Evolutionary conservation across 2,888 invertebrate genomes (phyloP).

Genomic region (Thysanoteuthis rhombus): DNA sequence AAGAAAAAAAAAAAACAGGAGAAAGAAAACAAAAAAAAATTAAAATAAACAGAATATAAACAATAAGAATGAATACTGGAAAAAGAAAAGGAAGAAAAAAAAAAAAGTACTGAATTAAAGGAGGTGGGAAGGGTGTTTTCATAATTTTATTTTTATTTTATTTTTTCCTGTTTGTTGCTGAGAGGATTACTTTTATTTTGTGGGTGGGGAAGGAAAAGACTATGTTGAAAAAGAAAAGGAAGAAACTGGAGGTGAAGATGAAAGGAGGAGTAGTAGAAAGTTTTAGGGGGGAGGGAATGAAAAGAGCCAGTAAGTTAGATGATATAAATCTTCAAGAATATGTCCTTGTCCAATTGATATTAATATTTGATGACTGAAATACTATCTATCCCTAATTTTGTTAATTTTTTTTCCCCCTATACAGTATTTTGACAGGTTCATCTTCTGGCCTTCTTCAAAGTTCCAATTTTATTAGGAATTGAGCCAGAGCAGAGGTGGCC

Average conservation of each 20-base stretch:
- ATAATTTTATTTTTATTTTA: too few relatives aligned
- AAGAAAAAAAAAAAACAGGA: background rate
- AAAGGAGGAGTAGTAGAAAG: background rate
- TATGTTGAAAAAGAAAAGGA: background rate
- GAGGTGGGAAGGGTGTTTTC: background rate
- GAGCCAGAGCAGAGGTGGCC: too few relatives aligned
- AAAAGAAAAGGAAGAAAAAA: background rate
- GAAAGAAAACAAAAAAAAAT: background rate
- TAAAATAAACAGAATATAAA: background rate
- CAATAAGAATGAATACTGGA: background rate
- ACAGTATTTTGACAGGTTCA: too few relatives aligned
- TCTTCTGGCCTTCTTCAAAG: too few relatives aligned
- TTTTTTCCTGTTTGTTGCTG: too few relatives aligned
- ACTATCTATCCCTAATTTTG: too few relatives aligned
- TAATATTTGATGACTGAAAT: background rate
- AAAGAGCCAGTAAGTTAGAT: background rate
- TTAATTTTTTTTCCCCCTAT: too few relatives aligned
- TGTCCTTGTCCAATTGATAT: background rate
- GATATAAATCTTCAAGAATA: background rate
- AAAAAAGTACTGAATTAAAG: background rate
- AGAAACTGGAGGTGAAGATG: background rate
- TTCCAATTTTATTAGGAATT: too few relatives aligned
- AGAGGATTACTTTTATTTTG: background rate
- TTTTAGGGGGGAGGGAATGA: background rate
- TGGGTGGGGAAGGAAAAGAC: background rate